Evolutionary conservation across 1,140 invertebrate genomes (phyloP).

Genomic region (Lordiphosa clarofinis): DNA sequence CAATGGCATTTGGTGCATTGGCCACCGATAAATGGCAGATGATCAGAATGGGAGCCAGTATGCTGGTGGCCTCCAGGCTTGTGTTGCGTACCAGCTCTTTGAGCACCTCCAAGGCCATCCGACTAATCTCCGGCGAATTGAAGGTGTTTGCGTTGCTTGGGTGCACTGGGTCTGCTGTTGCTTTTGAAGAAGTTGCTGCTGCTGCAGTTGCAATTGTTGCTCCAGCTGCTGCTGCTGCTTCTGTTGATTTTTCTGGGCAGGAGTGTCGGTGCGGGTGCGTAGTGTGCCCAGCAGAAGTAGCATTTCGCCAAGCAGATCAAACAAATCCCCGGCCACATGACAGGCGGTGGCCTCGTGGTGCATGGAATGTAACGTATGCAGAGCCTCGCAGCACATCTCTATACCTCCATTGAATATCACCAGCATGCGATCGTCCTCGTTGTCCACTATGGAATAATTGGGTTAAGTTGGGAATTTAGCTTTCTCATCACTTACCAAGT

Average conservation of each 20-base stretch:
- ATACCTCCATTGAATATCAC: slow-evolving; percentile 94
- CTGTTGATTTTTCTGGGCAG: slow-evolving; percentile 64
- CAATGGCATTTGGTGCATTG: slow-evolving; percentile 86
- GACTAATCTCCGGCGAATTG: slow-evolving; percentile 91
- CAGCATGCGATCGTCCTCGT: slow-evolving; percentile 92
- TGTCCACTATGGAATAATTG: slow-evolving; percentile 83
- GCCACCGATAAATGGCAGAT: slow-evolving; percentile 91
- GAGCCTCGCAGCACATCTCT: slow-evolving; percentile 92
- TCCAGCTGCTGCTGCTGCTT: slow-evolving; percentile 60
- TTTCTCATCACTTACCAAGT: slow-evolving; percentile 80
- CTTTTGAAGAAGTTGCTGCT: slow-evolving; percentile 54
- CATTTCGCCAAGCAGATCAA: slow-evolving; percentile 89
- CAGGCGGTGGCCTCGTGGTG: slow-evolving; percentile 96
- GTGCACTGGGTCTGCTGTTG: slow-evolving; percentile 59
- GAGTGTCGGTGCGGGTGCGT: slow-evolving; percentile 64
- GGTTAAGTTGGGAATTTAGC: not conserved
- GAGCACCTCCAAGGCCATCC: slow-evolving; percentile 89
- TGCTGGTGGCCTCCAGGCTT: slow-evolving; percentile 89
- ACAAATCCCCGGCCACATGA: slow-evolving; percentile 89
- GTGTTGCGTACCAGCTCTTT: slow-evolving; percentile 92
- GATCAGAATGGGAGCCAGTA: slow-evolving; percentile 90
- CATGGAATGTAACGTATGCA: slow-evolving; percentile 95
- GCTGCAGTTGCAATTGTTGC: slow-evolving; percentile 64
- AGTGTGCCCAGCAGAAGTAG: slow-evolving; percentile 64
- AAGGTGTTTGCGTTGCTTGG: slow-evolving; percentile 83